phyloP scores from a whole-genome alignment of 2,888 invertebrate species.

The Nemotelus nigrinus region DNA sequence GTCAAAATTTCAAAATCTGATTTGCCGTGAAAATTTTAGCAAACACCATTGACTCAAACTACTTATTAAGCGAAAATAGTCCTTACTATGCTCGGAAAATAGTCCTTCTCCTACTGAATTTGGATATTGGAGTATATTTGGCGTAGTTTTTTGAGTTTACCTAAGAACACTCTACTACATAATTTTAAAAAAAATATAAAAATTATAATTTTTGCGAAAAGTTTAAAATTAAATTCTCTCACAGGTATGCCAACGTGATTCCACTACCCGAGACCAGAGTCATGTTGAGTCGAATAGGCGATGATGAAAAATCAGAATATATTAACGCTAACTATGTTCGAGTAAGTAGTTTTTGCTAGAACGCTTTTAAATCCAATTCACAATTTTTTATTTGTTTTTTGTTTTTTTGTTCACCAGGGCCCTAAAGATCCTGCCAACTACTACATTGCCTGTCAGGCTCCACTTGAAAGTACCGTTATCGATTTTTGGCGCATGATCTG shows the following conservation, averaged over 20 bases:
- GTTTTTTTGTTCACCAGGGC: conserved; percentile 70
- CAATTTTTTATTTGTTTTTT: conserved; percentile 15
- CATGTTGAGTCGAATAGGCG: conserved; percentile 75
- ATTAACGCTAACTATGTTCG: conserved; percentile 94
- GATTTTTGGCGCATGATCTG: conserved; percentile 98
- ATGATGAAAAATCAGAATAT: conserved; percentile 84
- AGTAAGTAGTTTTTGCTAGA: conserved; percentile 68
- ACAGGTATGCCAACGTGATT: conserved; percentile 89
- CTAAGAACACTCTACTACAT: no score
- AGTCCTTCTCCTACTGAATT: no score
- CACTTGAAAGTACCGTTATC: conserved; percentile 81
- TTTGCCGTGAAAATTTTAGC: no score
- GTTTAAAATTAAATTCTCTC: not conserved
- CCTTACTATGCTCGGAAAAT: no score
- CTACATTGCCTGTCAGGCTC: conserved; percentile 94
- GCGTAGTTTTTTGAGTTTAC: no score
- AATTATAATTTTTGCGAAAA: no score
- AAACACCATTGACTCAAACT: no score
- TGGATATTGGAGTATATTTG: no score
- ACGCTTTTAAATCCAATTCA: not conserved
- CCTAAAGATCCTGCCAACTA: conserved; percentile 83
- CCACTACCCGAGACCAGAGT: conserved; percentile 93
- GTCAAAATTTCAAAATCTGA: no score
- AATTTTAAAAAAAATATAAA: no score
- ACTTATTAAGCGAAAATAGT: no score